Evolutionary conservation across 2,888 invertebrate genomes (phyloP), one percentile per base, ranked within the genome.

Genomic region (Apamea crenata): DNA sequence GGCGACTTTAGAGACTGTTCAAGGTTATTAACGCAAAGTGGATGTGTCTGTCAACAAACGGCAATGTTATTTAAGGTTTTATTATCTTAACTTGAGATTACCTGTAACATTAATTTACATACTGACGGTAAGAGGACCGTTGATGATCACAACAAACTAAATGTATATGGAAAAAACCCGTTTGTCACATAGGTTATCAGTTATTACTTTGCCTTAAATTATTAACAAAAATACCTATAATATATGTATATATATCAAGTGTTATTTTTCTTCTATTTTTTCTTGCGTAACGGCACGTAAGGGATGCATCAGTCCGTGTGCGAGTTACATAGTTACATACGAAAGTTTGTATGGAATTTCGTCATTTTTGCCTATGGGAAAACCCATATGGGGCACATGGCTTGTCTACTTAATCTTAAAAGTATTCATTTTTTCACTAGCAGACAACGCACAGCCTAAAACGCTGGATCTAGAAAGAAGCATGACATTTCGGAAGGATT

Each of bases 1-100:
- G 79, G 75, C 47, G 73, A 82, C 77, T 81, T 84, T 67, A 61
- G 25, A 85, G 71, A 80, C 61, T 65, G 77, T 53, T 86, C 83
- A 88, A 88, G 85, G 81, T 82, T 32, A 14, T 12, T 25, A 56
- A 50, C 14, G n/a, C 10, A 61, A 61, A n/a, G 32, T 47, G 12
- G 2, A 63, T n/a, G 29, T 32, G 25, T 50, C 16, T 16, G 16
- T 29, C 8, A 10, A 29, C n/a, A 44, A 72, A 61, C 29, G 3
- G 12, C 16, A 25, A 40, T 36, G 10, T 40, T 50, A 29, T n/a
- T 29, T 25, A 65, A 3, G 18, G 14, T 79, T 50, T 44, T 29
- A 25, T 6, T 25, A 50, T 70, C 4, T 16, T 56, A 44, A 12
- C 2, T 25, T 73, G 50, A 16, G 29, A 53, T 29, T 74, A 32